A percentile compares a stretch with the other conserved stretches of the same genome.
Evolutionary conservation across 2,797 vertebrate genomes (phyloP).

Genomic region (Rhyacichthys aspro): DNA sequence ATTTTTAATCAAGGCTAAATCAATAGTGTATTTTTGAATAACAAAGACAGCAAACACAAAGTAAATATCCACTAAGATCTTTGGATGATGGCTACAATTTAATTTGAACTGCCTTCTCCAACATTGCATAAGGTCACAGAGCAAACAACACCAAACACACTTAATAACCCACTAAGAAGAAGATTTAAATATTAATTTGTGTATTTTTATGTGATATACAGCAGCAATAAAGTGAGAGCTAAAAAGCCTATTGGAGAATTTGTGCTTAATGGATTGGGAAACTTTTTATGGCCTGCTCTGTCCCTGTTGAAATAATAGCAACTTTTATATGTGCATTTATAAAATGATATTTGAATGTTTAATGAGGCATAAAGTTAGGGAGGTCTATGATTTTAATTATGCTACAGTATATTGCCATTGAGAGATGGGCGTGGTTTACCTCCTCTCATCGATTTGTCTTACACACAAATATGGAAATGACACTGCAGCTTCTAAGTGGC

Average conservation of each 20-base stretch:
- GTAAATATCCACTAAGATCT: conserved; percentile 21
- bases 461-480: conserved; percentile 75
- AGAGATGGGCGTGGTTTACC: conserved; percentile 8
- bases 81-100: conserved; percentile 19
- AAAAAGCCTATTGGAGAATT: conserved; percentile 60
- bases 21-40: conserved; percentile 64
- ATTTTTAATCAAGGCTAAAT: conserved; percentile 72
- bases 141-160: conserved; percentile 44
- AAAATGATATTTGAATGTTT: conserved; percentile 46
- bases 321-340: conserved; percentile 49
- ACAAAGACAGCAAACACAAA: conserved; percentile 27
- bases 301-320: conserved; percentile 49
- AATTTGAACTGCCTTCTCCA: conserved; percentile 29
- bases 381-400: conserved; percentile 1
- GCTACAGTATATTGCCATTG: neutral
- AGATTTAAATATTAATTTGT: conserved; percentile 70
- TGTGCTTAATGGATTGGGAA: conserved; percentile 58
- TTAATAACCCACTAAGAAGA: conserved; percentile 56
- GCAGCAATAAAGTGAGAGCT: conserved; percentile 64
- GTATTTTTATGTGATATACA: conserved; percentile 61
- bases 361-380: conserved; percentile 21
- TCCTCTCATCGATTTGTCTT: conserved; percentile 55
- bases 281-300: conserved; percentile 65
- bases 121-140: conserved; percentile 10
- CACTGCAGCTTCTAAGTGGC: conserved; percentile 60